Evolutionary conservation across 2,888 invertebrate species (phyloP).

Genomic region (Tenodera sinensis): DNA sequence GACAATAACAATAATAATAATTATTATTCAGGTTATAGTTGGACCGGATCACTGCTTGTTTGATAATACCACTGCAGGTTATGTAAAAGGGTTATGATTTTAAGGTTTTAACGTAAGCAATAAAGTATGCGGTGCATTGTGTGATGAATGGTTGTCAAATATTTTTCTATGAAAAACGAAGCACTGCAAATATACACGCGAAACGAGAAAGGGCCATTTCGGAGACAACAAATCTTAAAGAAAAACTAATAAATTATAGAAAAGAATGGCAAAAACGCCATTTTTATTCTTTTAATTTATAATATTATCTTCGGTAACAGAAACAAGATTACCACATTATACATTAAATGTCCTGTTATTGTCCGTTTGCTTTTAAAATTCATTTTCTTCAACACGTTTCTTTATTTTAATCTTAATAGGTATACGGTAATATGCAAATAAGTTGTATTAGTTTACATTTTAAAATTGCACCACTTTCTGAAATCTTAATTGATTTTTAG

Average conservation of each 20-base stretch:
- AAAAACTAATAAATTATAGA: neutral
- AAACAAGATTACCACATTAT: neutral
- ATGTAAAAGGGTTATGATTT: neutral
- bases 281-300: neutral
- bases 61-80: conserved; percentile 2
- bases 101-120: neutral
- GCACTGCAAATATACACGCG: neutral
- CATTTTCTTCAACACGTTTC: neutral
- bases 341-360: neutral
- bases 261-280: neutral
- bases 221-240: no score
- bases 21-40: neutral
- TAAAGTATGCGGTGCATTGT: neutral
- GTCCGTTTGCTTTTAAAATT: neutral
- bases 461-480: neutral
- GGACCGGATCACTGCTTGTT: conserved; percentile 2
- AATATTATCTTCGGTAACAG: neutral
- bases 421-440: neutral
- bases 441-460: neutral
- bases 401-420: neutral
- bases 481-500: neutral
- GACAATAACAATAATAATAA: neutral
- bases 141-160: neutral
- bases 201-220: neutral
- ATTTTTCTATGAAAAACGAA: neutral